These are phyloP conservation scores for Polietes domitor DNA, from an alignment of 2,888 invertebrate species.

Conservation along the genomic window DNA sequence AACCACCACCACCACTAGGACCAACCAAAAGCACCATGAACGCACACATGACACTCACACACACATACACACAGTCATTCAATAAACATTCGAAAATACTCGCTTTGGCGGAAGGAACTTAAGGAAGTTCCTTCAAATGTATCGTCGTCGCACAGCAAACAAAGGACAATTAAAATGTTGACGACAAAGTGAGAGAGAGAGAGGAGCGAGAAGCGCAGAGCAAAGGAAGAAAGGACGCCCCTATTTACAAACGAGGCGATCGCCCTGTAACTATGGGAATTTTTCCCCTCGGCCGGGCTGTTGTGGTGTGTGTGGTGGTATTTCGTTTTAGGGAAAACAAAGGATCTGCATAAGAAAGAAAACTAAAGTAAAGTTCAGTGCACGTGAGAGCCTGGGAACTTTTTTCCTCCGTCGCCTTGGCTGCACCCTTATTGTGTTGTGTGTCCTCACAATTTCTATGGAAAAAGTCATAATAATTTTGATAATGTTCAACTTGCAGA, in stretches of 20 bases:
- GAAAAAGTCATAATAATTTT: slow-evolving; percentile 67
- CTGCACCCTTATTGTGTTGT: slow-evolving; percentile 60
- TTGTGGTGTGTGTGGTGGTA: slow-evolving; percentile 28
- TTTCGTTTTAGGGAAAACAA: slow-evolving; percentile 16
- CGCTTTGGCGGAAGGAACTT: slow-evolving; percentile 62
- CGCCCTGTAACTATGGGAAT: slow-evolving; percentile 63
- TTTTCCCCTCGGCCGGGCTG: slow-evolving; percentile 7
- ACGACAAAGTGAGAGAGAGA: not conserved
- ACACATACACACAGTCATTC: not conserved
- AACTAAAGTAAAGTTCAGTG: slow-evolving; percentile 11
- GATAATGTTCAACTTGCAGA: slow-evolving; percentile 55
- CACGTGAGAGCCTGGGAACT: slow-evolving; percentile 64
- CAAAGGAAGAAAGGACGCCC: slow-evolving; percentile 56
- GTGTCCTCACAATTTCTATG: slow-evolving; percentile 21
- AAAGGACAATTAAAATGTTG: not conserved
- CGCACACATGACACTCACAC: slow-evolving; percentile 8
- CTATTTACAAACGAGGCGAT: slow-evolving; percentile 55
- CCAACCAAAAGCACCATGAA: not conserved
- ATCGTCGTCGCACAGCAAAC: not conserved
- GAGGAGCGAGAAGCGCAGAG: not conserved
- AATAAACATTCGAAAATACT: not conserved
- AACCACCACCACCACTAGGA: slow-evolving; percentile 43
- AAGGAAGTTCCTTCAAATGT: slow-evolving; percentile 53
- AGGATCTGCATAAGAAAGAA: too few relatives aligned
- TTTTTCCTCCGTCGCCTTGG: slow-evolving; percentile 3